Base-by-base conservation (phyloP, 2,888 invertebrate genomes). In the Rambutsinella grinnellia region DNA sequence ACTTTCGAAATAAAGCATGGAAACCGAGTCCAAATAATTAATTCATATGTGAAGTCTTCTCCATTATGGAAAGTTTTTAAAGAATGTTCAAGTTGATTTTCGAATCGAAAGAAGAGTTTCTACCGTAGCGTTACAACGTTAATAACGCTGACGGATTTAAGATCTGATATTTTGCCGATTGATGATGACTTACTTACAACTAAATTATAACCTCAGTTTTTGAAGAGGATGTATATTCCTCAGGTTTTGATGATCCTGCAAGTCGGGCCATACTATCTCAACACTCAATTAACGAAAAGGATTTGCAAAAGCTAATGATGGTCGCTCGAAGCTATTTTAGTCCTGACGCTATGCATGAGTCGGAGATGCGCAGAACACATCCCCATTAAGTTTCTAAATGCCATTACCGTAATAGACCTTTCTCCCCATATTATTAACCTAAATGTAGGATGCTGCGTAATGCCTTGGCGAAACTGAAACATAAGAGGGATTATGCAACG, bases 401-500 rank as follows among this genome's bases (percentile, higher is more conserved):
- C 62, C 1, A 17, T 78, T 15, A 79, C 74, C 2, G 81, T 79
- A 19, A 66, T 69, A 26, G 82, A 79, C 19, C 10, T 83, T 8
- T 76, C 82, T 8, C 74, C 69, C 3, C 76, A 81, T 68, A 3
- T 6, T 3, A 46, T 82, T n/a, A 65, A 27, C 1, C 60, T 83
- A 10, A 83, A 83, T 47, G 62, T 69, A 15, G 83, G 81, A 26
- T 51, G 51, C 17, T 53, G 78, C 24, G 63, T 81, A 10, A 79
- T 81, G 70, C 70, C 82, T 2, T 54, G 80, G 1, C 36, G 82
- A 47, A 83, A 83, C 53, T 17, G 82, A 3, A 69, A 83, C 49
- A 8, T 65, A 3, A 72, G 27, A 65, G 8, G 79, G 82, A 8
- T 54, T 83, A 5, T 80, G 79, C 49, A 82, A 82, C 26, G 80